phyloP scores from a whole-genome alignment of 2,888 invertebrate genomes.

The Papilio protenor region DNA sequence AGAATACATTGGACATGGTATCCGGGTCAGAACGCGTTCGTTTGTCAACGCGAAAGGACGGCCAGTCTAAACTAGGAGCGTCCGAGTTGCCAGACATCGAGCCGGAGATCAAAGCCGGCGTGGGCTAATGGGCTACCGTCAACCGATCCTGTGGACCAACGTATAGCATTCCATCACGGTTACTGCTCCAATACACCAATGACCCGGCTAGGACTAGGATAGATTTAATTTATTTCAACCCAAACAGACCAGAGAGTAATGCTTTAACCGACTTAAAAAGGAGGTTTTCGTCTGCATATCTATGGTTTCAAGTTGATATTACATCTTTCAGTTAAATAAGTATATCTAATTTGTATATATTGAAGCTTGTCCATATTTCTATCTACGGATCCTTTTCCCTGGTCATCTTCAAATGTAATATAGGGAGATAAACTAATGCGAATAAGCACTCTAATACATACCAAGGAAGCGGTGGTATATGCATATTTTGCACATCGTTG shows the following conservation, averaged over 20 bases:
- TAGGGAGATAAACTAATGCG: not conserved
- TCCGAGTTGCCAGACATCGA: conserved; percentile 58
- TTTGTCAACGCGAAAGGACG: conserved; percentile 59
- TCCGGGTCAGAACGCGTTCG: conserved; percentile 66
- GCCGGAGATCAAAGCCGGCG: conserved; percentile 66
- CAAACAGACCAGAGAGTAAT: not conserved
- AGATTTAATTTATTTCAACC: not conserved
- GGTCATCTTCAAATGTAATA: not conserved
- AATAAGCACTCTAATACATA: not conserved
- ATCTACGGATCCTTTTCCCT: not conserved
- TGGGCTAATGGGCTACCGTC: conserved; percentile 64
- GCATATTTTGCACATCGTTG: conserved; percentile 26
- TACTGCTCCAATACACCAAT: conserved; percentile 60
- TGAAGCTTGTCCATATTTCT: not conserved
- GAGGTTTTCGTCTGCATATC: not conserved
- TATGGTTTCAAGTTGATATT: not conserved
- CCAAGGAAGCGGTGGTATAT: not conserved
- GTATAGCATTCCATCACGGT: conserved; percentile 62
- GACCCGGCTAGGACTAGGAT: conserved; percentile 49
- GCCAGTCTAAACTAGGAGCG: conserved; percentile 46
- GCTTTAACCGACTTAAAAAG: not conserved
- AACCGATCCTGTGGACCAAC: conserved; percentile 54
- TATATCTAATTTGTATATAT: too few relatives aligned
- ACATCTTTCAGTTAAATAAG: too few relatives aligned
- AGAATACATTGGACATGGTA: conserved; percentile 49